Percentiles rank a stretch among this genome's conserved stretches.
Evolutionary conservation across 1,140 invertebrate genomes (phyloP).

Genomic region (Eubasilissa regina): DNA sequence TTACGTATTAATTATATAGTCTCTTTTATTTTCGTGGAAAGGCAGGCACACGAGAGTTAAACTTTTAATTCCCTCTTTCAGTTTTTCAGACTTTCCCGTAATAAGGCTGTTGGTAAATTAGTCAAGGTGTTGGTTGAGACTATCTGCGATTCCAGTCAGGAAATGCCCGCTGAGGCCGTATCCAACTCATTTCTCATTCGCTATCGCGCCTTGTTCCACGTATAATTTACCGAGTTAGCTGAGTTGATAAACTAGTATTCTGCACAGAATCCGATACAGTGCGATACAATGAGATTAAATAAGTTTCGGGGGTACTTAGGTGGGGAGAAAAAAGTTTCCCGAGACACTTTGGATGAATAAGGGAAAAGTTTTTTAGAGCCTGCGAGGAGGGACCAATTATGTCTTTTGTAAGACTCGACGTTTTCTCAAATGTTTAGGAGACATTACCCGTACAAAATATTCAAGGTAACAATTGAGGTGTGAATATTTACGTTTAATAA

Average conservation of each 20-base stretch:
- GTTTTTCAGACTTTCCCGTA: no score
- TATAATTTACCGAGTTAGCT: constrained; percentile 3
- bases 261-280: constrained; percentile 18
- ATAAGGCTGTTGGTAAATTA: no score
- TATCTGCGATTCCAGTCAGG: neutral
- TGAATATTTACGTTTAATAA: no score
- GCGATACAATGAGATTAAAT: constrained; percentile 32
- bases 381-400: neutral
- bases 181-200: neutral
- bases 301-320: constrained; percentile 9
- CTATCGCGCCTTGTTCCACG: neutral
- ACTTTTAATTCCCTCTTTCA: no score
- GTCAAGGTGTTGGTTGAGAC: neutral
- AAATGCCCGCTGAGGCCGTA: neutral
- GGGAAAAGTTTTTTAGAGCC: neutral
- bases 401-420: neutral
- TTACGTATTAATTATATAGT: no score
- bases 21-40: no score
- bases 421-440: no score
- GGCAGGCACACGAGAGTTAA: no score
- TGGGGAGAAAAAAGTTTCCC: neutral
- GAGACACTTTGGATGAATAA: neutral
- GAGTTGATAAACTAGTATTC: constrained; percentile 10
- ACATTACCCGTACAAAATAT: no score
- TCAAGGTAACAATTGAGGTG: no score